Conservation (phyloP, 2,113 vertebrate species). For the Oenanthe melanoleuca region DNA sequence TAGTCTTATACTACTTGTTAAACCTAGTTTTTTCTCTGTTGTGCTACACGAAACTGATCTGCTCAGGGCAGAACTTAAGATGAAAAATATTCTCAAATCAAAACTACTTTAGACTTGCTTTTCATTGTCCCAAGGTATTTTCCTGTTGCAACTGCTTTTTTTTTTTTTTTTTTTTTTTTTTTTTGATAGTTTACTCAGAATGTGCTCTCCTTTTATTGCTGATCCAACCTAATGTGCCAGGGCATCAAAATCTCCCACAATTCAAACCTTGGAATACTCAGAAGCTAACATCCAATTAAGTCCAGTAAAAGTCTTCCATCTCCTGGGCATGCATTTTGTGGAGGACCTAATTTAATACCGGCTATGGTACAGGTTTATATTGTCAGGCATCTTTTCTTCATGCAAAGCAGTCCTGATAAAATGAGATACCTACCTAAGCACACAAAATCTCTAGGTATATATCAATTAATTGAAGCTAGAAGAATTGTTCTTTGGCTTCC, state of each 20-base stretch:
- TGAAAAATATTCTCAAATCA: constrained; percentile 28
- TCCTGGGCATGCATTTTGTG: constrained; percentile 15
- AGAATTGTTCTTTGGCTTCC: constrained; percentile 41
- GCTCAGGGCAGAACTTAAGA: neutral
- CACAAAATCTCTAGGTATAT: constrained; percentile 33
- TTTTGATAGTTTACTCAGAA: constrained; percentile 4
- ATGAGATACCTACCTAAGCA: constrained; percentile 30
- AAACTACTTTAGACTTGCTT: neutral
- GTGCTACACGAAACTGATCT: neutral
- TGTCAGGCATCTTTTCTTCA: constrained; percentile 39
- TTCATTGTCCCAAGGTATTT: constrained; percentile 7
- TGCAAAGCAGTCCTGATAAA: constrained; percentile 47
- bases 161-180: neutral
- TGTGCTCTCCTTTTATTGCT: neutral
- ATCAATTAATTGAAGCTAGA: constrained; percentile 61
- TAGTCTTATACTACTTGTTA: neutral
- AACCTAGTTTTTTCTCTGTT: neutral
- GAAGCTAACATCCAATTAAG: constrained; percentile 55
- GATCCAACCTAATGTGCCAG: neutral
- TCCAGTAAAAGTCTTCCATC: constrained; percentile 24
- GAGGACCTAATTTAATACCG: constrained; percentile 55
- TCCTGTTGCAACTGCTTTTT: neutral
- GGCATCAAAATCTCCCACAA: constrained; percentile 33
- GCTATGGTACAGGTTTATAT: constrained; percentile 7
- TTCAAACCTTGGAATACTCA: constrained; percentile 14